phyloP scores from a whole-genome alignment of 1,140 invertebrate species.

The Tenebrio molitor region DNA sequence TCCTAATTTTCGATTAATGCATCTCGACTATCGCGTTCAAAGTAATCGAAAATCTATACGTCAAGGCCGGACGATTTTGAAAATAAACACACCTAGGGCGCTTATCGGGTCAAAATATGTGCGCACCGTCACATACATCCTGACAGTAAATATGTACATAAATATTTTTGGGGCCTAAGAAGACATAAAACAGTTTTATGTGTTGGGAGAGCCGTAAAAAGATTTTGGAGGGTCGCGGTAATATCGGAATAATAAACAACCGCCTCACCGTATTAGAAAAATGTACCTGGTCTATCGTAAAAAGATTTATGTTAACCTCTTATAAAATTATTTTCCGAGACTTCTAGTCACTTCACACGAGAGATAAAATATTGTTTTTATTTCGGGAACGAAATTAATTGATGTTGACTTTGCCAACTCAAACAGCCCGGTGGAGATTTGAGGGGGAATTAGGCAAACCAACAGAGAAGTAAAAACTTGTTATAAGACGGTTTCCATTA shows the following conservation, averaged over 20 bases:
- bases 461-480: neutral
- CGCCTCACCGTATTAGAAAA: neutral
- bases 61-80: neutral
- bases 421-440: neutral
- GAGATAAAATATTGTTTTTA: neutral
- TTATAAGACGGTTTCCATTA: neutral
- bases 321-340: neutral
- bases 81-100: neutral
- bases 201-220: slow-evolving; percentile 1
- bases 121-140: neutral
- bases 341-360: neutral
- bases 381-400: neutral
- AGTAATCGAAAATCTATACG: neutral
- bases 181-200: slow-evolving; percentile 2
- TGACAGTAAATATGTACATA: neutral
- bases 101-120: neutral
- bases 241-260: slow-evolving; percentile 25
- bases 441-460: neutral
- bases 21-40: neutral
- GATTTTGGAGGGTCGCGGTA: slow-evolving; percentile 5
- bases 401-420: neutral
- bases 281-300: neutral
- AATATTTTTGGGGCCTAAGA: slow-evolving; percentile 15
- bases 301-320: slow-evolving; percentile 2
- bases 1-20: neutral